A percentile compares a stretch with the other conserved stretches of the same genome.
These are phyloP conservation scores for Hypomecis punctinalis DNA, from an alignment of 2,888 invertebrate species.

Conservation along the genomic window DNA sequence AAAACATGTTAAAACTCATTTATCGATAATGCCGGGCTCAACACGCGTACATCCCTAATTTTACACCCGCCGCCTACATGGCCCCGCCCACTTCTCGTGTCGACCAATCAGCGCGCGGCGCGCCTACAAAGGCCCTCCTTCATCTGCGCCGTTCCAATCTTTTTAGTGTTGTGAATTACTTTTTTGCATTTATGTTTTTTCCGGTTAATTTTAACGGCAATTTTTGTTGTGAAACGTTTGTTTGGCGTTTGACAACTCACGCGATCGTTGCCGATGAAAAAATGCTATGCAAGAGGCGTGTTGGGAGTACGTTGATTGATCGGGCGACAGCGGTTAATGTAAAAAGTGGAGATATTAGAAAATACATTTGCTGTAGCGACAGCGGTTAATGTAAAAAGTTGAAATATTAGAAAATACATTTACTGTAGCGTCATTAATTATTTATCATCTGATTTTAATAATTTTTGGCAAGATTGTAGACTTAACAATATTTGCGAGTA, in stretches of 20 bases:
- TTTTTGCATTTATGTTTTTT: conserved; percentile 73
- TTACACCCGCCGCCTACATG: conserved; percentile 57
- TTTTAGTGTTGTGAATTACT: conserved; percentile 79
- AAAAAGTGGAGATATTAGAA: conserved; percentile 1
- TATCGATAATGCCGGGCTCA: conserved; percentile 71
- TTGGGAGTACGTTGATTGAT: conserved; percentile 37
- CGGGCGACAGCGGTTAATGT: conserved; percentile 12
- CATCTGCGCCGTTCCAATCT: conserved; percentile 63
- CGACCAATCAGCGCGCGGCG: conserved; percentile 64
- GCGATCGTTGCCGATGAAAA: conserved; percentile 55
- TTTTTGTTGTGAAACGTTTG: conserved; percentile 51
- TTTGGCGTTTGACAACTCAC: conserved; percentile 70
- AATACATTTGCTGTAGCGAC: too few relatives aligned
- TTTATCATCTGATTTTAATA: too few relatives aligned
- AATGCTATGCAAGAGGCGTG: conserved; percentile 35
- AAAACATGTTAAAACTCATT: conserved; percentile 69
- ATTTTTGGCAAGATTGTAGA: too few relatives aligned
- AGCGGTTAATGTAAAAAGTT: not conserved
- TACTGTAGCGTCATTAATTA: too few relatives aligned
- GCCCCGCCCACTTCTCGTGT: conserved; percentile 65
- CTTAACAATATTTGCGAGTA: too few relatives aligned
- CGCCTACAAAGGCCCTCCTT: conserved; percentile 59
- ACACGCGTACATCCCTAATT: conserved; percentile 68
- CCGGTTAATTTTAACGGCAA: conserved; percentile 62
- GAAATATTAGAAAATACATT: conserved; percentile 9